These are phyloP conservation scores for Empis livida DNA, from an alignment of 2,888 invertebrate species.

Conservation along the genomic window DNA sequence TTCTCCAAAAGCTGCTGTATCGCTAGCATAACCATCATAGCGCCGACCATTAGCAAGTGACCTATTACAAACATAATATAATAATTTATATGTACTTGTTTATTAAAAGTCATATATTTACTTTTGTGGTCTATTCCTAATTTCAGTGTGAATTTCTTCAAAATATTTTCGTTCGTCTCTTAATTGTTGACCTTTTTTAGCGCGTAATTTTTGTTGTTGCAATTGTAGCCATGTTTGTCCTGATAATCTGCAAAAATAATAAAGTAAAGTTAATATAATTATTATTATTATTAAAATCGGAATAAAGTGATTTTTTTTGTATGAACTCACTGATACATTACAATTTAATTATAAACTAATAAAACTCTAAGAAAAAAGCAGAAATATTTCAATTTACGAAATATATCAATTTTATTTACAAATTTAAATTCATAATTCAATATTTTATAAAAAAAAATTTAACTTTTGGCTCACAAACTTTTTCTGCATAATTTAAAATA, in stretches of 20 bases:
- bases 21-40: slow-evolving; percentile 21
- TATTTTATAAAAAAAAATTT: too few relatives aligned
- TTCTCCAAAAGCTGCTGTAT: slow-evolving; percentile 20
- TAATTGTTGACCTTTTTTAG: slow-evolving; percentile 59
- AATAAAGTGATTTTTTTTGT: too few relatives aligned
- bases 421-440: too few relatives aligned
- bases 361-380: too few relatives aligned
- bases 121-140: slow-evolving; percentile 39
- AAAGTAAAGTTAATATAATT: too few relatives aligned
- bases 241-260: slow-evolving; percentile 29
- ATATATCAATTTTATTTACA: too few relatives aligned
- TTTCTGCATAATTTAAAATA: too few relatives aligned
- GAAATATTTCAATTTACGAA: too few relatives aligned
- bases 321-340: too few relatives aligned
- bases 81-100: slow-evolving; percentile 4
- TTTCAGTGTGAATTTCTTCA: slow-evolving; percentile 42
- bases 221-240: slow-evolving; percentile 67
- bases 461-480: too few relatives aligned
- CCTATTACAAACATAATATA: slow-evolving; percentile 6
- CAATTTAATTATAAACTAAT: too few relatives aligned
- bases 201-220: slow-evolving; percentile 69
- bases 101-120: slow-evolving; percentile 15
- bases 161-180: slow-evolving; percentile 55
- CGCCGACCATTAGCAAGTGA: slow-evolving; percentile 15
- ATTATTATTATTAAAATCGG: background rate